A percentile compares a stretch with the other conserved stretches of the same genome.
Evolutionary conservation across 2,797 vertebrate genomes (phyloP).

Genomic region (Coregonus sp.): DNA sequence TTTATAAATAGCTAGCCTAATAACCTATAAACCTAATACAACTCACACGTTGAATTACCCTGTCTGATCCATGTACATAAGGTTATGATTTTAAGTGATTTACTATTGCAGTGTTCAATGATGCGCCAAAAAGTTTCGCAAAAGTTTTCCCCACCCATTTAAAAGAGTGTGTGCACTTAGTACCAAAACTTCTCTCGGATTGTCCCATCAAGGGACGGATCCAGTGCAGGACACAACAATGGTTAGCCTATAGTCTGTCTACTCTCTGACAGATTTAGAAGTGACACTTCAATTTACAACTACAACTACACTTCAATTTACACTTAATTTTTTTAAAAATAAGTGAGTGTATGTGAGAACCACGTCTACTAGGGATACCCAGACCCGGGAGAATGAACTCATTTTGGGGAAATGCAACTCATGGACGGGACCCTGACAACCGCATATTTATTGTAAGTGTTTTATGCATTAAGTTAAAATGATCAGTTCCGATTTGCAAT

Average conservation of each 20-base stretch:
- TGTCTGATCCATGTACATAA: no score
- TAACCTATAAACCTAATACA: not conserved
- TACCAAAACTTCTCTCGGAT: constrained; percentile 25
- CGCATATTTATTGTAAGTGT: constrained; percentile 75
- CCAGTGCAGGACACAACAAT: constrained; percentile 27
- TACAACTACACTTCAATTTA: not conserved
- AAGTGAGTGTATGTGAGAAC: not conserved
- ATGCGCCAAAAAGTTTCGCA: not conserved
- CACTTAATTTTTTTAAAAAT: no score
- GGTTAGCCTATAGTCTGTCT: constrained; percentile 3
- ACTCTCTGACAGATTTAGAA: constrained; percentile 46
- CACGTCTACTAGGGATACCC: constrained; percentile 31
- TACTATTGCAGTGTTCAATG: not conserved
- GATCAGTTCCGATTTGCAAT: not conserved
- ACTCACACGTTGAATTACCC: not conserved
- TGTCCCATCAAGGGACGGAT: constrained; percentile 63
- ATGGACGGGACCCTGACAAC: constrained; percentile 53
- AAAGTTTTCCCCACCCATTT: not conserved
- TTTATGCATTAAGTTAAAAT: not conserved
- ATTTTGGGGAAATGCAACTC: constrained; percentile 43
- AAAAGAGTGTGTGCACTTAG: constrained; percentile 15
- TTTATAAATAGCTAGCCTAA: not conserved
- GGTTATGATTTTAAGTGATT: no score
- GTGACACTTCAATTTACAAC: not conserved
- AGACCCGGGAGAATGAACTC: constrained; percentile 63